Conservation (phyloP, 2,888 invertebrate genomes). For the Parochlus steinenii region DNA sequence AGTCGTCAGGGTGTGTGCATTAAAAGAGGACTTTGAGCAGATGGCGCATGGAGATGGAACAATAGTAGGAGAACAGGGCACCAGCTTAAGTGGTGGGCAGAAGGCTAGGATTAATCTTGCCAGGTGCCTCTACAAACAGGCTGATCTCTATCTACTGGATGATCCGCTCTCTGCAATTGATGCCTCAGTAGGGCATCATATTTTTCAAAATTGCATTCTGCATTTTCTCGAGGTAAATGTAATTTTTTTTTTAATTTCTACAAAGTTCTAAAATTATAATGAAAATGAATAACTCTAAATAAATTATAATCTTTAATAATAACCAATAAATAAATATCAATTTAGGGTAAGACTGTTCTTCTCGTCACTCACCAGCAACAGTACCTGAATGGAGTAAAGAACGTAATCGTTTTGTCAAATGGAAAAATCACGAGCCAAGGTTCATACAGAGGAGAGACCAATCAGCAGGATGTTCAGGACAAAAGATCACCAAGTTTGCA, state of each 20-base stretch:
- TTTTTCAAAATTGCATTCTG: conserved; percentile 55
- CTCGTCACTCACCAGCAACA: conserved; percentile 55
- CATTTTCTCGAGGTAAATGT: conserved; percentile 37
- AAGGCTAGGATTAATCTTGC: conserved; percentile 59
- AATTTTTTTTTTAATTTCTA: conserved; percentile 35
- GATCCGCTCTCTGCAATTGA: conserved; percentile 72
- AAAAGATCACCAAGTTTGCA: conserved; percentile 14
- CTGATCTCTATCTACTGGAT: conserved; percentile 59
- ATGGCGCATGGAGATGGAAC: conserved; percentile 37
- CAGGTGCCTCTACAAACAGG: conserved; percentile 54
- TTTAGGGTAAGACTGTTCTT: conserved; percentile 43
- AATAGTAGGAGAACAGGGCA: conserved; percentile 47
- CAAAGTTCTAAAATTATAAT: conserved; percentile 55
- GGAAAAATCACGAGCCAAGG: conserved; percentile 27
- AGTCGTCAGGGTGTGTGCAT: conserved; percentile 40
- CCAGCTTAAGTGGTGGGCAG: conserved; percentile 57
- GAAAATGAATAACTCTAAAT: no score
- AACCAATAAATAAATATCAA: no score
- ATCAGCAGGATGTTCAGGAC: conserved; percentile 11
- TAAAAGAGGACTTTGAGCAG: conserved; percentile 45
- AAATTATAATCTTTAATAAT: conserved; percentile 54
- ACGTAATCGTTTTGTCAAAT: conserved; percentile 37
- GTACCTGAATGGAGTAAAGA: conserved; percentile 38
- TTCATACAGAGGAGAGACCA: conserved; percentile 23
- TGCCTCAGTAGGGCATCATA: conserved; percentile 54